Base-by-base conservation (phyloP, 2,113 vertebrate genomes). In the Vanacampus margaritifer region DNA sequence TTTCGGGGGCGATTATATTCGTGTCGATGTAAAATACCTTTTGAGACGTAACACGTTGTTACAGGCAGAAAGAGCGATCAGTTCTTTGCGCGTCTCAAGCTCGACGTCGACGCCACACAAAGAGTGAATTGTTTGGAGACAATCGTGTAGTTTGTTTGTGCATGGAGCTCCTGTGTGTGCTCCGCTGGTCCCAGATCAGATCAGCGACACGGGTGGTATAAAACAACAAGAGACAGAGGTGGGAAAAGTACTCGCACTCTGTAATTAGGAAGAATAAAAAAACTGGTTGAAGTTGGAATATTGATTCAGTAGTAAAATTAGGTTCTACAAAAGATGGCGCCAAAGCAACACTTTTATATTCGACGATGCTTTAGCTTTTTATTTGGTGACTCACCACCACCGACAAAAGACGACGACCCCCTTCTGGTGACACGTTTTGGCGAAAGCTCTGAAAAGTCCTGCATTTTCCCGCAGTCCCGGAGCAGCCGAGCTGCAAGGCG, bases 401-500 rank as follows among this genome's bases (percentile, higher is more conserved):
- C n/a, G n/a, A n/a, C n/a, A n/a, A n/a, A n/a, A n/a, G n/a, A n/a
- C n/a, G n/a, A n/a, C n/a, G n/a, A n/a, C n/a, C n/a, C n/a, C n/a
- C n/a, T n/a, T n/a, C n/a, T n/a, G n/a, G n/a, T n/a, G n/a, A n/a
- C n/a, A n/a, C n/a, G n/a, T n/a, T n/a, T n/a, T n/a, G n/a, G n/a
- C n/a, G n/a, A n/a, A n/a, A n/a, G n/a, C n/a, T n/a, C n/a, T n/a
- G n/a, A n/a, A 61, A 61, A 11, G 9, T 46, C 13, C 26, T n/a
- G 5, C 23, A 0, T 57, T 64, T 35, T 24, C 9, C n/a, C 35
- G 16, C 92, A 13, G 93, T 91, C 58, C 89, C 94, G 63, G 97
- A 97, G 87, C 97, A 98, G 91, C 94, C 97, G 0, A 95, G 95
- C 91, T 98, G 96, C 84, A 97, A 96, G 87, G 96, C 96, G 0